A percentile compares a stretch with the other conserved stretches of the same genome.
Evolutionary conservation across 2,797 vertebrate species (phyloP).

Genomic region (Brachymystax lenok): DNA sequence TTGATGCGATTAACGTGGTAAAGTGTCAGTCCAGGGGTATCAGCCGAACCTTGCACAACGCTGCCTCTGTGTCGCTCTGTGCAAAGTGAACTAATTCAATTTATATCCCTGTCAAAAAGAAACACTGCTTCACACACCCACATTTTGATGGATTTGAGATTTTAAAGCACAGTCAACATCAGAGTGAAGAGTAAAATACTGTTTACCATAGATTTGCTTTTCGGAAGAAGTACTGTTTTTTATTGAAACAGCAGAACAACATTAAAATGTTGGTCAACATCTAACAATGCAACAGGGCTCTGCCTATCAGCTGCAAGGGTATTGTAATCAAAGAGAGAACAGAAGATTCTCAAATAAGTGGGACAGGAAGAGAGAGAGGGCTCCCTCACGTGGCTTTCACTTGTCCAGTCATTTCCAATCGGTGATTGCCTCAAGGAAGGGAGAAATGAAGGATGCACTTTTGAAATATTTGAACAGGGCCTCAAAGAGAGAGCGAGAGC

Average conservation of each 20-base stretch:
- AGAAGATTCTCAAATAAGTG: not conserved
- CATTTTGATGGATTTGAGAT: conserved; percentile 4
- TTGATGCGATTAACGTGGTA: conserved; percentile 44
- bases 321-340: not conserved
- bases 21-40: conserved; percentile 50
- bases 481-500: not conserved
- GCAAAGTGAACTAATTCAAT: conserved; percentile 42
- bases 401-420: not conserved
- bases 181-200: not conserved
- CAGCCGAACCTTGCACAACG: conserved; percentile 21
- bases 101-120: conserved; percentile 5
- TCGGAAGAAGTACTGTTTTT: not conserved
- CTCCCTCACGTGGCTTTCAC: not conserved
- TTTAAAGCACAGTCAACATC: conserved; percentile 16
- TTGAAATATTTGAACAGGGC: no score
- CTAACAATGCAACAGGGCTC: not conserved
- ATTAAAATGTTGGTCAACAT: not conserved
- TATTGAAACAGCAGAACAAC: not conserved
- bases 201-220: not conserved
- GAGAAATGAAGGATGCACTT: not conserved
- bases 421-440: not conserved
- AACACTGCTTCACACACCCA: not conserved
- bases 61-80: conserved; percentile 8
- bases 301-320: not conserved
- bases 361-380: not conserved